phyloP scores from a whole-genome alignment of 2,113 vertebrate species.

The Lathamus discolor region DNA sequence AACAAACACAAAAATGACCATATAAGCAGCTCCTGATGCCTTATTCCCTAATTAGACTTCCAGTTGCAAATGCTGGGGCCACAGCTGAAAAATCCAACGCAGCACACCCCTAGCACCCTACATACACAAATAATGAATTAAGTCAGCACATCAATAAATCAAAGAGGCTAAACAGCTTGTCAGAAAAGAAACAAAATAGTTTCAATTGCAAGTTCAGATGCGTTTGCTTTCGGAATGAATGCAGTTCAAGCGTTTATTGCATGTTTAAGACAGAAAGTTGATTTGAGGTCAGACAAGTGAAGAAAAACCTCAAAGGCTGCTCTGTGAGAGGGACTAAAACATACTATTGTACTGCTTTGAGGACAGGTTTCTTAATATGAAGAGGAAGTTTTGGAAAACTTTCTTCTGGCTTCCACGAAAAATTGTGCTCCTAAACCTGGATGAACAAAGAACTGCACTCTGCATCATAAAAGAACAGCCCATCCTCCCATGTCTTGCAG shows the following conservation, averaged over 20 bases:
- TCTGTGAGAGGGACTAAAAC: neutral
- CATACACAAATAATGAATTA: neutral
- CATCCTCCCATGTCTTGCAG: neutral
- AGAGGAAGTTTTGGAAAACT: neutral
- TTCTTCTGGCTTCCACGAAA: neutral
- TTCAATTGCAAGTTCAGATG: neutral
- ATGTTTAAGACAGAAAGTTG: neutral
- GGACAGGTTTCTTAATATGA: neutral
- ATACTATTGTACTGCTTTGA: neutral
- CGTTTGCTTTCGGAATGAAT: fast-evolving
- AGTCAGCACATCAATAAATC: neutral
- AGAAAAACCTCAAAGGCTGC: neutral
- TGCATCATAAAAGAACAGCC: neutral
- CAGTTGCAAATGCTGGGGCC: neutral
- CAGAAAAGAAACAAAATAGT: neutral
- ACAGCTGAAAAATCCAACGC: neutral
- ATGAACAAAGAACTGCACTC: neutral
- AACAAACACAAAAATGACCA: neutral
- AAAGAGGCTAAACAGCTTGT: neutral
- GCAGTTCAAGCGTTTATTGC: neutral
- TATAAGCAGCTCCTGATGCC: neutral
- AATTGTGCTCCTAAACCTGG: neutral
- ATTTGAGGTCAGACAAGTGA: neutral
- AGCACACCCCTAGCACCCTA: neutral
- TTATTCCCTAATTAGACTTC: neutral